Evolutionary conservation across 37 sponge, comb jelly and placozoan genomes (phyloP), one percentile per base, ranked within the genome.

Genomic region (Ianthella basta): DNA sequence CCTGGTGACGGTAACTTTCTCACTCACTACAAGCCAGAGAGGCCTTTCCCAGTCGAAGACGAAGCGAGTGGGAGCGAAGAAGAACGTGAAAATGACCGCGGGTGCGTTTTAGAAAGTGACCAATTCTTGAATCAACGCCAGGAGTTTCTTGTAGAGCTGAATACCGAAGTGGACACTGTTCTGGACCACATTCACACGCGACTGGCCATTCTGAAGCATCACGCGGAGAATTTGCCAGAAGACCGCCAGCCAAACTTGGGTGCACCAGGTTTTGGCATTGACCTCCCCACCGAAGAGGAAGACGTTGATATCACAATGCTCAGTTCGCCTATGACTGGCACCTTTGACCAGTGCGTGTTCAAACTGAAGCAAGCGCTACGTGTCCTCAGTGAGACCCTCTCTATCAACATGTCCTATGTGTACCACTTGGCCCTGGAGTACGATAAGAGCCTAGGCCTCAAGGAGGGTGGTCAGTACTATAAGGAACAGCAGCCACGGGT

Each of bases 381-480:
- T n/a, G 25, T 18, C 53, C 37, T 75, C 44, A 75, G 78, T 75
- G 78, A 75, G 38, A 75, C 78, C 33, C 78, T 75, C 14, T 32
- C 78, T 1, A 36, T 75, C 54, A 75, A 75, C 53, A 75, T 75
- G 78, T 75, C 78, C 10, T 40, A 75, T 24, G 1, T 75, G 4
- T 75, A 75, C 53, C 44, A 24, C 24, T n/a, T 75, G 14, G 37
- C 24, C 21, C 21, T 53, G 6, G 78, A 75, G 44, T 75, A 75
- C 25, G 78, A 75, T 15, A 75, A 50, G 54, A 75, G 54, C 78
- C 40, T 75, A 15, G 38, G 53, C n/a, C 37, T 4, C 14, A 75
- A 75, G 78, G 24, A 19, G 4, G 78, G 38, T 24, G 16, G 24
- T 4, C 25, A 75, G 5, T 24, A 75, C 53, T 75, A 40, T 24